Evolutionary conservation across 2,797 vertebrate species (phyloP), one percentile per base, ranked within the genome.

Genomic region (Channallabes apus): DNA sequence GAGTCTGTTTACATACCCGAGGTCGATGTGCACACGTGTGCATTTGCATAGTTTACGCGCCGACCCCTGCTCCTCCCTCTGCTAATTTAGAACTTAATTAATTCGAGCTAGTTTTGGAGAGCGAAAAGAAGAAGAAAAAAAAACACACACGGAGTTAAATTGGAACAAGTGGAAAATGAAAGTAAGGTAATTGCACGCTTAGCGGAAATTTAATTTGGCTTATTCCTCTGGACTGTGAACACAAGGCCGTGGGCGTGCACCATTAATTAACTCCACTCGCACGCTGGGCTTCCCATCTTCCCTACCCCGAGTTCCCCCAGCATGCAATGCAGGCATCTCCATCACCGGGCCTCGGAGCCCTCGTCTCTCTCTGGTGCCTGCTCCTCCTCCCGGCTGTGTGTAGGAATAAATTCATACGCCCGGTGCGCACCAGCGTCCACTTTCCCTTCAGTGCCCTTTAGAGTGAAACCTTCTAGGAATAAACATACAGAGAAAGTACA

Each of bases 251-350:
- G 61, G 86, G 38, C 71, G 41, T 91, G 89, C 90, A 92, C 90
- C 87, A 86, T 94, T 95, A 95, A 96, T 95, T 94, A 95, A 94
- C 92, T 93, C 87, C 73, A 93, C 91, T 93, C 92, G 86, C 94
- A 92, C 64, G 84, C 91, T 91, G 94, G 84, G 93, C 83, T 67
- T 79, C 90, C 92, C 89, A 87, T 88, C 88, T 87, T 86, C 90
- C 84, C 82, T 90, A 85, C 86, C 89, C 91, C 89, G 86, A 90
- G 90, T 67, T 92, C 87, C 87, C 80, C 86, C 89, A 86, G 89
- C 86, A 88, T 88, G 88, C 90, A 84, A 87, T 58, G 46, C 83
- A 87, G 89, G 87, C 27, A 87, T 88, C 77, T 91, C 88, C 85
- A 89, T 91, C 90, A 89, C 77, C 65, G 85, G 88, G 89, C 88